A percentile compares a stretch with the other conserved stretches of the same genome.
phyloP scores from a whole-genome alignment of 2,113 vertebrate species.

The Melospiza melodia region DNA sequence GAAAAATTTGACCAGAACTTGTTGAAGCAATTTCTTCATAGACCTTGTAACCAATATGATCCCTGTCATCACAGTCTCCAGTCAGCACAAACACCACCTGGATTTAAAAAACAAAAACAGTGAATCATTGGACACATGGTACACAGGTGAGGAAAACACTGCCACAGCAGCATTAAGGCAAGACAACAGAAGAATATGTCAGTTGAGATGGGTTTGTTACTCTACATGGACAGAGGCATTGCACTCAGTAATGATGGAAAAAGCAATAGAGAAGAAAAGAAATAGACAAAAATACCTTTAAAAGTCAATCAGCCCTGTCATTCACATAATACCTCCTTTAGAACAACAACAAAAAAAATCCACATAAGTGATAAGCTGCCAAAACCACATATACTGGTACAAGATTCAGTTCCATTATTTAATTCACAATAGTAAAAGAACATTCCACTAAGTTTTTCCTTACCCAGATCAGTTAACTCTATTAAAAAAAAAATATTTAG shows the following conservation, averaged over 20 bases:
- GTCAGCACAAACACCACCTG: conserved; percentile 98
- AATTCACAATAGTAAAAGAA: background rate
- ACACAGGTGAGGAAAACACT: background rate
- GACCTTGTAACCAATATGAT: conserved; percentile 92
- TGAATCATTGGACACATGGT: background rate
- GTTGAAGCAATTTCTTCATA: conserved; percentile 99
- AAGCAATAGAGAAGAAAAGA: background rate
- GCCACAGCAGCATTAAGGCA: background rate
- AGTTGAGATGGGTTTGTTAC: background rate
- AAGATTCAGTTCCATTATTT: background rate
- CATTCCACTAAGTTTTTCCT: background rate
- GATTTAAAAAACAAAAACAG: background rate
- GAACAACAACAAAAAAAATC: background rate
- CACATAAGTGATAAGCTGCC: background rate
- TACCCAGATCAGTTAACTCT: background rate
- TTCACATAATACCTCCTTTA: background rate
- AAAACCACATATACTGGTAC: background rate
- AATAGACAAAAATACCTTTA: background rate
- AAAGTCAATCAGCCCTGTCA: background rate
- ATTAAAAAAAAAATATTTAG: background rate
- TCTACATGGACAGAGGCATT: background rate
- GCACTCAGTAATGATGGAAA: background rate
- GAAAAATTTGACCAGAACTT: conserved; percentile 97
- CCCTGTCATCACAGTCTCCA: conserved; percentile 95
- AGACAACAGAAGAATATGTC: background rate